These are phyloP conservation scores for Rhorus exstirpatorius DNA, from an alignment of 2,888 invertebrate genomes.

Conservation along the genomic window DNA sequence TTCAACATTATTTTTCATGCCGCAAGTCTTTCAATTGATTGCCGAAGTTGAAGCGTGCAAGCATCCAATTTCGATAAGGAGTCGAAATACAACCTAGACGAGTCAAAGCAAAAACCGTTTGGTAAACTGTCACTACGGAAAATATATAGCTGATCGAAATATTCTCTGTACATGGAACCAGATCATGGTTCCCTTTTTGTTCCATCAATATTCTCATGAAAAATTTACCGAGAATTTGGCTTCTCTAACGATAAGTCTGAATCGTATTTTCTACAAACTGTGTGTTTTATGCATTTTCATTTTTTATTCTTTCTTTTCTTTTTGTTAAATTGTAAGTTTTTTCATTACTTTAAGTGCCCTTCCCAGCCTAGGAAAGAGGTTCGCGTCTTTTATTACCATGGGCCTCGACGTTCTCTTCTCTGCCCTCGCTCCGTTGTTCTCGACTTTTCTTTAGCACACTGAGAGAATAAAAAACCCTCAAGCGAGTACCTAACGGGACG, in stretches of 20 bases:
- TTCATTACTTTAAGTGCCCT: conserved; percentile 51
- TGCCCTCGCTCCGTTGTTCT: conserved; percentile 46
- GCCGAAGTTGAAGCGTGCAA: too few relatives aligned
- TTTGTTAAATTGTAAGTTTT: conserved; percentile 25
- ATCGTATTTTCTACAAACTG: not conserved
- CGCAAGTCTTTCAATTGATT: too few relatives aligned
- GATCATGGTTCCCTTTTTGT: too few relatives aligned
- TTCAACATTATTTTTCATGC: too few relatives aligned
- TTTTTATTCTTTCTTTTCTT: too few relatives aligned
- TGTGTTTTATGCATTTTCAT: not conserved
- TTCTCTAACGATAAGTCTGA: not conserved
- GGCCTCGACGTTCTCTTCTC: conserved; percentile 28
- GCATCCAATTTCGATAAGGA: too few relatives aligned
- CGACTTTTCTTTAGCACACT: conserved; percentile 15
- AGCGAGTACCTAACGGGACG: conserved; percentile 38
- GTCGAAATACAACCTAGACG: too few relatives aligned
- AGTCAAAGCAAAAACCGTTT: too few relatives aligned
- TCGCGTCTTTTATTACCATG: conserved; percentile 46
- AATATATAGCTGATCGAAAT: too few relatives aligned
- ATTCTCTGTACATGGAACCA: too few relatives aligned
- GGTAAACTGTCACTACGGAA: too few relatives aligned
- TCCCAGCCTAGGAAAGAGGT: conserved; percentile 16
- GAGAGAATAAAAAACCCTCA: conserved; percentile 16
- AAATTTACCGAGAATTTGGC: conserved; percentile 2
- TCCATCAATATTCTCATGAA: too few relatives aligned